Evolutionary conservation across 2,888 invertebrate species (phyloP), one percentile per base, ranked within the genome.

Genomic region (Margaritifera margaritifera): DNA sequence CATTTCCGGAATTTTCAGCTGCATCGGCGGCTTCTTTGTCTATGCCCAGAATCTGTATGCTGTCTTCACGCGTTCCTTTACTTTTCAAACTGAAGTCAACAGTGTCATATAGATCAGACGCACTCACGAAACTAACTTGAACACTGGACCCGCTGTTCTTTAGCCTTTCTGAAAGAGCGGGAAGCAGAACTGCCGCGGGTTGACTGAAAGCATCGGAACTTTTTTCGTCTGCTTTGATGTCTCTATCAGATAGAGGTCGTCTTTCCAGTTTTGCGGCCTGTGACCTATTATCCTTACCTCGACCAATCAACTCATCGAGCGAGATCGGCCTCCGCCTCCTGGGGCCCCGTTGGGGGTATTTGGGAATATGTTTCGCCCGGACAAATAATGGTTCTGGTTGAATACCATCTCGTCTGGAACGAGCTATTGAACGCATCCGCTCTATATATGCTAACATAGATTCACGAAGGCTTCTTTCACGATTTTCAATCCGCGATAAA

Each of bases 71-170:
- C 5, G 80, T 73, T 4, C 73, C 74, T 63, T 78, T 79, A 54
- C 70, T 78, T 60, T 76, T 69, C 11, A 81, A 64, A 72, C 79
- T 82, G 63, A 80, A 79, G 64, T 83, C 83, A n/a, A 83, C 81
- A 24, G 82, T 74, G 25, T 83, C 83, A 66, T 81, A 80, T 11
- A 80, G 71, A 62, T 83, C 81, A 4, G 83, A 80, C 0, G 83
- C 82, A 71, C 80, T 82, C 2, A 82, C 83, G 51, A 83, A 77
- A 62, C 79, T 82, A 22, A 82, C 77, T 60, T 77, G 75, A n/a
- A 81, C 77, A 54, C 70, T 74, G 57, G 69, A 74, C 58, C 69
- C 71, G 1, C 72, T 57, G 53, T 78, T 77, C n/a, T 63, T 67
- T 42, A 72, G 69, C 6, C 77, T 66, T 20, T 81, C 78, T 6